Base-by-base conservation (phyloP, 1,140 invertebrate genomes). In the Linepithema humile region DNA sequence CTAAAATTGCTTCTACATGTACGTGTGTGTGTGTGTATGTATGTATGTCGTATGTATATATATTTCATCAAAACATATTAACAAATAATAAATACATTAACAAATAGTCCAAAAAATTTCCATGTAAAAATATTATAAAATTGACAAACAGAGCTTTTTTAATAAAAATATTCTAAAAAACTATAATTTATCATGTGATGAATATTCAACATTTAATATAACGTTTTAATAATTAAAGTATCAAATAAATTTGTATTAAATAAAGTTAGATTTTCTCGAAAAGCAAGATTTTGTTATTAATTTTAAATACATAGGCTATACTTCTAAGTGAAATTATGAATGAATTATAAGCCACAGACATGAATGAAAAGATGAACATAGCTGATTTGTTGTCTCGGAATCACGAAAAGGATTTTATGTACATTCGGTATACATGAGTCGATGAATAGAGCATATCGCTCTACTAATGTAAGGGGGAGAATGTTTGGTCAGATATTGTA, bases 401-500 rank as follows among this genome's bases (percentile, higher is more conserved):
- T 38, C 35, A 53, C 23, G 23, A 12, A 32, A 70, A 20, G 48
- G 12, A 32, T 23, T 23, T 12, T 29, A 32, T 40, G 43, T 78
- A 40, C n/a, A n/a, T n/a, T n/a, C n/a, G n/a, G n/a, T 57, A 57
- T 23, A 45, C 48, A 74, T 32, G 32, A 82, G 69, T 60, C 78
- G 60, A 59, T 26, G 53, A 12, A 45, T 38, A 45, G 40, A 53
- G 29, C 20, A 38, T 40, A 55, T 74, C 38, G 48, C 10, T 75
- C 45, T 59, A 10, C 32, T 83, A 83, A 83, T 75, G 45, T 40
- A 55, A 59, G 6, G 17, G 17, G 12, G 23, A 62, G 57, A 35
- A 83, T 64, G 35, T 60, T 75, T 57, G 48, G 32, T 40, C 72
- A 72, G 72, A 77, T 83, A 23, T 64, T 10, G 45, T 20, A 23